A percentile compares a stretch with the other conserved stretches of the same genome.
phyloP scores from a whole-genome alignment of 2,113 vertebrate genomes.

The Turdus rufiventris region DNA sequence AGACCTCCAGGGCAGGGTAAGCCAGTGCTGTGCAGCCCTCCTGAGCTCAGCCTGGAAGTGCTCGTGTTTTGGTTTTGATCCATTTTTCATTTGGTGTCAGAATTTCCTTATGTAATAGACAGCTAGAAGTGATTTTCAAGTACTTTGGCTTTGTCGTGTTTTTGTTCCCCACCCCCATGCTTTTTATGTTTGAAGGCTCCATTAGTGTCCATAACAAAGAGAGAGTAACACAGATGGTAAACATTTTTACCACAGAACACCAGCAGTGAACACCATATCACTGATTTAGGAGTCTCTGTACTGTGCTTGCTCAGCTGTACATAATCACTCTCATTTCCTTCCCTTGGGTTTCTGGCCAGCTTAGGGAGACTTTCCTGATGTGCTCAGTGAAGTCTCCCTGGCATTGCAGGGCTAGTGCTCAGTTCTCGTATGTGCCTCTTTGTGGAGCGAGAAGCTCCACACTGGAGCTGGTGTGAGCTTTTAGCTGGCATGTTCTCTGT shows the following conservation, averaged over 20 bases:
- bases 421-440: not conserved
- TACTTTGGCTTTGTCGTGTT: not conserved
- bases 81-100: not conserved
- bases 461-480: not conserved
- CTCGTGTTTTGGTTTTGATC: not conserved
- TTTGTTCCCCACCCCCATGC: not conserved
- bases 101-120: not conserved
- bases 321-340: slow-evolving; percentile 67
- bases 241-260: slow-evolving; percentile 64
- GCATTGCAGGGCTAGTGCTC: not conserved
- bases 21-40: not conserved
- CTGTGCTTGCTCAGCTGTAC: slow-evolving; percentile 69
- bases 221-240: slow-evolving; percentile 64
- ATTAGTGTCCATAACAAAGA: slow-evolving; percentile 61
- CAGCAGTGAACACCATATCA: slow-evolving; percentile 55
- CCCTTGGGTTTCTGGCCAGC: slow-evolving; percentile 55
- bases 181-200: slow-evolving; percentile 47
- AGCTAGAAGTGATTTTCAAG: slow-evolving; percentile 32
- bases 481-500: not conserved
- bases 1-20: not conserved
- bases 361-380: slow-evolving; percentile 13
- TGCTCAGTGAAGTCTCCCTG: not conserved
- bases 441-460: not conserved
- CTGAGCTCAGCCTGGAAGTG: not conserved
- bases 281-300: slow-evolving; percentile 45